Conservation (phyloP, 2,797 vertebrate species). For the Podarcis siculus region DNA sequence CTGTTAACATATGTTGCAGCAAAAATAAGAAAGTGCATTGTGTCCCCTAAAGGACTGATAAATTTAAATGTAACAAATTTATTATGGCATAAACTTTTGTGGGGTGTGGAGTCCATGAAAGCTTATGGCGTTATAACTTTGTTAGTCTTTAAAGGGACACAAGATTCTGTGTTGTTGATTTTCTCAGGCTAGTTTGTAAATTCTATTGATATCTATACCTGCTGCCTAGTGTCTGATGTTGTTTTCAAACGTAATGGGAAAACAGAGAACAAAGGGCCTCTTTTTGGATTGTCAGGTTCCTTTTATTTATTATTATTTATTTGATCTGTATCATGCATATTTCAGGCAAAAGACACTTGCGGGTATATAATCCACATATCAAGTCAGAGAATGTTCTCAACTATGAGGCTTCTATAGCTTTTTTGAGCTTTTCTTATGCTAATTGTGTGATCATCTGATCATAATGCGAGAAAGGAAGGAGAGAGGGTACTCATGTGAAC, state of each 20-base stretch:
- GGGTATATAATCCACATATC: not conserved
- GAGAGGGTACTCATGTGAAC: not conserved
- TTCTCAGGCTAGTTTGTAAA: not conserved
- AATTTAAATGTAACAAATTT: no score
- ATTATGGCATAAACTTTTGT: no score
- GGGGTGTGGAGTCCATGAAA: no score
- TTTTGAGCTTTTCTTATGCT: no score
- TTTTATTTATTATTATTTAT: not conserved
- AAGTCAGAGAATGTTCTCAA: not conserved
- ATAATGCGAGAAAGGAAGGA: not conserved
- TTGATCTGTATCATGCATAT: not conserved
- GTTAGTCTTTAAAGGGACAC: no score
- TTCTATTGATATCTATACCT: not conserved
- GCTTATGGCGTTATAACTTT: no score
- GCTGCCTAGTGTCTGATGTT: not conserved
- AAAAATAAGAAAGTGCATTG: no score
- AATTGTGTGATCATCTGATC: not conserved
- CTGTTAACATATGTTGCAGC: no score
- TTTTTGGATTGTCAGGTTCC: not conserved
- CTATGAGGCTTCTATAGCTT: no score
- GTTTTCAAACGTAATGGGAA: not conserved
- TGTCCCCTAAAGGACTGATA: no score
- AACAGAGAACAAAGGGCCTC: not conserved
- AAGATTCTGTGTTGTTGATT: not conserved
- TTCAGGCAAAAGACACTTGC: not conserved